phyloP scores from a whole-genome alignment of 2,888 invertebrate species.

The Cheilosia soror region DNA sequence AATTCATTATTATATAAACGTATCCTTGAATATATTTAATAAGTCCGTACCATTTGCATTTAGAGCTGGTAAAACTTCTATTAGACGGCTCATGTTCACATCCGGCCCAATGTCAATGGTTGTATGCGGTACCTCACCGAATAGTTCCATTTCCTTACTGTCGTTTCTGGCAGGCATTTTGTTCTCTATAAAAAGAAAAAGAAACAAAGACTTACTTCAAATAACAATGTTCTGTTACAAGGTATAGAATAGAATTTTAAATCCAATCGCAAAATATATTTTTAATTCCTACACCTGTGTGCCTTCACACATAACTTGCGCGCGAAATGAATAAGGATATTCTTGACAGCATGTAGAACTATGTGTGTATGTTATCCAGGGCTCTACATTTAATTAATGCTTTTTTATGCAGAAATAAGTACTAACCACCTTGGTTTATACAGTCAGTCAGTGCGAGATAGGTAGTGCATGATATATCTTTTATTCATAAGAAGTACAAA shows the following conservation, averaged over 20 bases:
- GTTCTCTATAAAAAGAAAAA: conserved; percentile 20
- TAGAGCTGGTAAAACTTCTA: conserved; percentile 32
- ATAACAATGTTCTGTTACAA: neutral
- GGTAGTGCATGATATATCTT: no score
- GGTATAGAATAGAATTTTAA: neutral
- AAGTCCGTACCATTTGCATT: conserved; percentile 44
- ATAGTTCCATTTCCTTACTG: conserved; percentile 29
- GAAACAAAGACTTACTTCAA: neutral
- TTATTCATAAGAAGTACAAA: no score
- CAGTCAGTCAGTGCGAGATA: no score
- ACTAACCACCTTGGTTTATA: no score
- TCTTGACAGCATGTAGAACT: no score
- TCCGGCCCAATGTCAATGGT: conserved; percentile 47
- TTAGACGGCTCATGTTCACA: conserved; percentile 22
- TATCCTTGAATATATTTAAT: neutral
- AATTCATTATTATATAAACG: neutral
- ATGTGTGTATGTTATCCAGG: no score
- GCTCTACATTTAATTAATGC: no score
- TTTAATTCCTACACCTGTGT: no score
- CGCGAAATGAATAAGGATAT: no score
- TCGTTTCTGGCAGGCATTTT: conserved; percentile 52
- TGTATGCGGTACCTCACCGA: conserved; percentile 56
- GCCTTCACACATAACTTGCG: no score
- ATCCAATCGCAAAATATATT: neutral
- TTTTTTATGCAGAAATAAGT: no score